Percentiles rank a stretch among this genome's conserved stretches.
phyloP scores from a whole-genome alignment of 2,888 invertebrate genomes.

The Platycheirus rosarum region DNA sequence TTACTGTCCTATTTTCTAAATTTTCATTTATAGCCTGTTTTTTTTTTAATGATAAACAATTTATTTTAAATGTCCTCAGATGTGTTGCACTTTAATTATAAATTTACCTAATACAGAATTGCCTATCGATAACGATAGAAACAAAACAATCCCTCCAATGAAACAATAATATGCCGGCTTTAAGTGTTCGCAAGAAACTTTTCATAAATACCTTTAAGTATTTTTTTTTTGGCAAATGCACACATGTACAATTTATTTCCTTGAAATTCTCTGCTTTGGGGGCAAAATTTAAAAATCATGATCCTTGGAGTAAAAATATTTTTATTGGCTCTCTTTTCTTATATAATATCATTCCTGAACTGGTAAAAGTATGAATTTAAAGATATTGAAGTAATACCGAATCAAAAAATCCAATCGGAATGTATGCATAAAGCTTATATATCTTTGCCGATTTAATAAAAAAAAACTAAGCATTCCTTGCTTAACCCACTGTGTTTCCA shows the following conservation, averaged over 20 bases:
- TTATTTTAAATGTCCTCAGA: constrained; percentile 34
- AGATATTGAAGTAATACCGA: too few species aligned
- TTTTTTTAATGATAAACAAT: not conserved
- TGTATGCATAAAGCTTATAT: too few species aligned
- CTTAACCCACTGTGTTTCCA: too few species aligned
- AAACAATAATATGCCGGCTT: constrained; percentile 51
- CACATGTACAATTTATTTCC: constrained; percentile 54
- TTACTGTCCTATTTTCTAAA: constrained; percentile 33
- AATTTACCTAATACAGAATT: constrained; percentile 82
- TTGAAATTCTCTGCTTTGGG: constrained; percentile 74
- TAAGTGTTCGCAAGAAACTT: constrained; percentile 44
- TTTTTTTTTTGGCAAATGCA: constrained; percentile 40
- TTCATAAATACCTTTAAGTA: constrained; percentile 19
- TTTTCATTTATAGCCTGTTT: constrained; percentile 45
- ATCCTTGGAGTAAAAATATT: constrained; percentile 2
- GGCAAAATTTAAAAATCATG: constrained; percentile 70
- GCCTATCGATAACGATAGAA: constrained; percentile 79
- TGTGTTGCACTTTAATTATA: constrained; percentile 68
- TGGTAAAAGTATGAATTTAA: too few species aligned
- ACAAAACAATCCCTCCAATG: constrained; percentile 17
- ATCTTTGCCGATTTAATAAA: too few species aligned
- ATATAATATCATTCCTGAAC: constrained; percentile 40
- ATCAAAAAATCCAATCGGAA: too few species aligned
- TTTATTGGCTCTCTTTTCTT: not conserved
- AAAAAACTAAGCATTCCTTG: too few species aligned